Conservation (phyloP, 2,113 vertebrate genomes). For the Pantherophis guttatus region DNA sequence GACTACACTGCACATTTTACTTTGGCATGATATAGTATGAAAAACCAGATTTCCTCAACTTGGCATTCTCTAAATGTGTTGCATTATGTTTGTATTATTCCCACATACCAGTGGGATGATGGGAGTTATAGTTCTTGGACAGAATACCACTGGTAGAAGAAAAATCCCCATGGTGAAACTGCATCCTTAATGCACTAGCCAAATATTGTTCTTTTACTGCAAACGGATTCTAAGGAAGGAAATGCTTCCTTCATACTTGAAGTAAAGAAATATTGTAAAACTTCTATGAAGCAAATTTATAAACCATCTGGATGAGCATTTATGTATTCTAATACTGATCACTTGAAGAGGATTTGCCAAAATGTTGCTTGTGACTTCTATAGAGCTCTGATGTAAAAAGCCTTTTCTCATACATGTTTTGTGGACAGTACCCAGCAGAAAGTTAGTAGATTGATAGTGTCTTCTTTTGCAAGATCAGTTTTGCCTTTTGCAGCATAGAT, state of each 20-base stretch:
- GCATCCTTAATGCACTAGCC: neutral
- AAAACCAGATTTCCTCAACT: neutral
- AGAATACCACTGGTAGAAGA: neutral
- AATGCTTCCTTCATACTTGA: neutral
- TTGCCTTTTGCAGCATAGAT: neutral
- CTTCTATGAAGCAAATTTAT: conserved; percentile 35
- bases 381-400: conserved; percentile 15
- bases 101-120: neutral
- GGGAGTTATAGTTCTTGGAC: neutral
- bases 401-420: neutral
- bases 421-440: neutral
- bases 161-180: neutral
- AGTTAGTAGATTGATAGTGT: neutral
- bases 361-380: neutral
- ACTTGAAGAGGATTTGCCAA: conserved; percentile 17
- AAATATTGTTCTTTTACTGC: neutral
- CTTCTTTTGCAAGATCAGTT: neutral
- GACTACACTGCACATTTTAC: neutral
- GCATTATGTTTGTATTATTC: neutral
- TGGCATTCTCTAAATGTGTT: neutral
- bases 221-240: conserved; percentile 23
- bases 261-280: conserved; percentile 26
- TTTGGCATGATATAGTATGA: neutral
- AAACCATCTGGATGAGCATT: conserved; percentile 34
- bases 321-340: conserved; percentile 13